Percentiles rank a stretch among this genome's conserved stretches.
These are phyloP conservation scores for Stercorarius parasiticus DNA, from an alignment of 2,113 vertebrate species.

Conservation along the genomic window DNA sequence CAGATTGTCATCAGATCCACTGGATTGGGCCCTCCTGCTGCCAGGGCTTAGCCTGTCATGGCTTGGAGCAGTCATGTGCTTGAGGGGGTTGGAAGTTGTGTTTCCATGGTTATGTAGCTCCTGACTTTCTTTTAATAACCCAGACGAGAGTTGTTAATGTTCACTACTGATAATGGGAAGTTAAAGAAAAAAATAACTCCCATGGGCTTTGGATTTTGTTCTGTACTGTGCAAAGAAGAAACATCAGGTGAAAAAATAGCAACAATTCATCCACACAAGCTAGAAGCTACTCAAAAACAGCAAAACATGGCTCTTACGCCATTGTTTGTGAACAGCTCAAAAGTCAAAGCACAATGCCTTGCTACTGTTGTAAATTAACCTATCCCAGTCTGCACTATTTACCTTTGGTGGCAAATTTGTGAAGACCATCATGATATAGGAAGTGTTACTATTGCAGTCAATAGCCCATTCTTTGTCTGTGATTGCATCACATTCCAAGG, in stretches of 20 bases:
- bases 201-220: background rate
- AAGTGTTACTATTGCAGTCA: background rate
- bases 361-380: background rate
- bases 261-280: background rate
- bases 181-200: background rate
- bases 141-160: constrained; percentile 41
- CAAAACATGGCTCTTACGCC: background rate
- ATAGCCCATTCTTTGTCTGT: background rate
- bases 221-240: background rate
- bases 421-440: background rate
- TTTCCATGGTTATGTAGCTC: constrained; percentile 58
- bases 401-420: background rate
- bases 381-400: background rate
- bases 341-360: background rate
- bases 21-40: background rate
- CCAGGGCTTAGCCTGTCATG: background rate
- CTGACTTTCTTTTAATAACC: constrained; percentile 50
- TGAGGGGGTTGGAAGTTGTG: constrained; percentile 39
- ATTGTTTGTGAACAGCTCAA: background rate
- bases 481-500: background rate
- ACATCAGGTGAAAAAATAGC: background rate
- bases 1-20: background rate
- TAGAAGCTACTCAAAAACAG: background rate
- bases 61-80: constrained; percentile 15
- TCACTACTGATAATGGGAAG: constrained; percentile 6